Conservation (phyloP, 2,888 invertebrate genomes). For the Julus scanicus region DNA sequence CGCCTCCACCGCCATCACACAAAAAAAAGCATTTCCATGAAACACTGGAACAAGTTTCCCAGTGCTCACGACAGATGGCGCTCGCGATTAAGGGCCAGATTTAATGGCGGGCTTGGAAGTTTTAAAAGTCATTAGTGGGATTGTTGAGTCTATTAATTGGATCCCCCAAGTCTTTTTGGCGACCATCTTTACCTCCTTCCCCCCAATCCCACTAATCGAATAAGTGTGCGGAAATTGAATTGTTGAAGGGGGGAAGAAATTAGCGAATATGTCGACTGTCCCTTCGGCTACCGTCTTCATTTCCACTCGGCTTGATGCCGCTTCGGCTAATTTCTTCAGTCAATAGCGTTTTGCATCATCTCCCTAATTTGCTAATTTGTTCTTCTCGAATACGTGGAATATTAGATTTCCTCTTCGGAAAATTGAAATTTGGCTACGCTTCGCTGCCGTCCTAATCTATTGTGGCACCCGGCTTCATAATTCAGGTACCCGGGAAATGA, state of each 20-base stretch:
- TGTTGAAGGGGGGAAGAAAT: slow-evolving; percentile 1
- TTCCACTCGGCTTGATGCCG: slow-evolving; percentile 10
- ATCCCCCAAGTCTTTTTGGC: background rate
- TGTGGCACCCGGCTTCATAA: slow-evolving; percentile 8
- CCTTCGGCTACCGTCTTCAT: slow-evolving; percentile 12
- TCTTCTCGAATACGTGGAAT: slow-evolving; percentile 13
- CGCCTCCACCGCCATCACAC: background rate
- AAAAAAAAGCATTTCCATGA: too few relatives aligned
- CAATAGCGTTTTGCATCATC: slow-evolving; percentile 27
- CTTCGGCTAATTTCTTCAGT: slow-evolving; percentile 1
- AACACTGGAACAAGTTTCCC: too few relatives aligned
- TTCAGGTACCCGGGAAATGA: background rate
- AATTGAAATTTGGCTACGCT: slow-evolving; percentile 20
- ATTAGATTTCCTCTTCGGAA: slow-evolving; percentile 28
- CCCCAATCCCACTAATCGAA: background rate
- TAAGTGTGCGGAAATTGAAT: slow-evolving; percentile 21
- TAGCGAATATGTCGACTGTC: slow-evolving; percentile 3
- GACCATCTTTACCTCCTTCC: background rate
- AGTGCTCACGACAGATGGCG: background rate
- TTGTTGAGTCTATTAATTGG: background rate
- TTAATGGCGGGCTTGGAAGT: background rate
- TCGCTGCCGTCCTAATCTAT: slow-evolving; percentile 27
- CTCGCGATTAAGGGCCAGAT: background rate
- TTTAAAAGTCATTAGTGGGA: background rate
- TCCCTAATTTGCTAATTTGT: slow-evolving; percentile 30